Percentiles rank a stretch among this genome's conserved stretches.
These are phyloP conservation scores for Lethrus apterus DNA, from an alignment of 1,140 invertebrate genomes.

Conservation along the genomic window DNA sequence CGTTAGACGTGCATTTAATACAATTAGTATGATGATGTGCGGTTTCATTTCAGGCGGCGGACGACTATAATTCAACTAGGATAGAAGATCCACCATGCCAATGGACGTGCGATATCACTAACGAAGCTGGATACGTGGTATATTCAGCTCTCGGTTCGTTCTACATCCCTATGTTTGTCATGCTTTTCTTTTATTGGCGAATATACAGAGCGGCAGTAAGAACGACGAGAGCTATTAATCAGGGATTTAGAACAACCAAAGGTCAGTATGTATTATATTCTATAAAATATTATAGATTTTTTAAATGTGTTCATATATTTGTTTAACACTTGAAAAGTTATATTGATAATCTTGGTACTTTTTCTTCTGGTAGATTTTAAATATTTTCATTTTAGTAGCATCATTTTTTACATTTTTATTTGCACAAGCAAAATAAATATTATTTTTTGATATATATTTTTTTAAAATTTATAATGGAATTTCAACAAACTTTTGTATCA, in stretches of 20 bases:
- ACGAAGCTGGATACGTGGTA: slow-evolving; percentile 74
- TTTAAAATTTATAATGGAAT: too few relatives aligned
- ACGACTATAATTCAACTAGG: slow-evolving; percentile 4
- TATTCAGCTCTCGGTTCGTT: slow-evolving; percentile 93
- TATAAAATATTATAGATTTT: too few relatives aligned
- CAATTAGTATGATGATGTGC: slow-evolving; percentile 3
- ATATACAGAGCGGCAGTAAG: slow-evolving; percentile 89
- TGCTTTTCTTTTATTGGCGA: slow-evolving; percentile 94
- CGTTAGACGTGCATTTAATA: neutral
- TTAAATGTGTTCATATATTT: too few relatives aligned
- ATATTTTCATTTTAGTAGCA: too few relatives aligned
- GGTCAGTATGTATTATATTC: slow-evolving; percentile 41
- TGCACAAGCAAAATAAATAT: too few relatives aligned
- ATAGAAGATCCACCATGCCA: slow-evolving; percentile 54
- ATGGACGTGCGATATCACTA: slow-evolving; percentile 84
- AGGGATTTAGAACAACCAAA: slow-evolving; percentile 88
- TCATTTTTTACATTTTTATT: too few relatives aligned
- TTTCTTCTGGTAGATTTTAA: too few relatives aligned
- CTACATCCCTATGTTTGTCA: slow-evolving; percentile 92
- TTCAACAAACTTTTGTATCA: too few relatives aligned
- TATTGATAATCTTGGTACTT: too few relatives aligned
- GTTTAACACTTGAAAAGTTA: too few relatives aligned
- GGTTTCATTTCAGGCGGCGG: slow-evolving; percentile 2
- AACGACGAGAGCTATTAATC: slow-evolving; percentile 85
- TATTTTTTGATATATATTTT: too few relatives aligned